Conservation (phyloP, 2,113 vertebrate genomes). For the Meleagris gallopavo region DNA sequence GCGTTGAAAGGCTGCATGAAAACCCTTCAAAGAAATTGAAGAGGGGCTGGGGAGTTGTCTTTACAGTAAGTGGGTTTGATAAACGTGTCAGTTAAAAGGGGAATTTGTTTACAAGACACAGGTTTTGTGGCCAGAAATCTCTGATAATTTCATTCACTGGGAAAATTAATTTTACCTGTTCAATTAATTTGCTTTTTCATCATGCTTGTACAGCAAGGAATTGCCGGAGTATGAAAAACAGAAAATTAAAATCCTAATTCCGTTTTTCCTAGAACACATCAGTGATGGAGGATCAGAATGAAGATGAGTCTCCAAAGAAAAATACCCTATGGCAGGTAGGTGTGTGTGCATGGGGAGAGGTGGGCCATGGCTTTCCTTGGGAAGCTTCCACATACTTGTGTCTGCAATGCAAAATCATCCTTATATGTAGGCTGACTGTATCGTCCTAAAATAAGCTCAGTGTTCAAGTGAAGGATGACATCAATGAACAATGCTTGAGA, state of each 20-base stretch:
- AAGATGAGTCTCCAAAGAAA: slow-evolving; percentile 98
- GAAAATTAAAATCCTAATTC: slow-evolving; percentile 57
- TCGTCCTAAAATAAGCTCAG: slow-evolving; percentile 19
- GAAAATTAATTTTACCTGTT: slow-evolving; percentile 39
- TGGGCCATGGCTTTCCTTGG: not conserved
- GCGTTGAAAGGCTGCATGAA: slow-evolving; percentile 59
- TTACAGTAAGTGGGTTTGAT: slow-evolving; percentile 64
- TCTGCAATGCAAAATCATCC: not conserved
- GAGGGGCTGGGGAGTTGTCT: slow-evolving; percentile 49
- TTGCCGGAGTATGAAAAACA: slow-evolving; percentile 7
- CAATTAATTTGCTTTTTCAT: not conserved
- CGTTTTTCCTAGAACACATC: slow-evolving; percentile 86
- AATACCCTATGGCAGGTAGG: slow-evolving; percentile 94
- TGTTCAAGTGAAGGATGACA: not conserved
- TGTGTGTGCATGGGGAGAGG: not conserved
- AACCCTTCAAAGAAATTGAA: slow-evolving; percentile 64
- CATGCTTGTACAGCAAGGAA: slow-evolving; percentile 49
- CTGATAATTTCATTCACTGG: not conserved
- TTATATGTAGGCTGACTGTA: not conserved
- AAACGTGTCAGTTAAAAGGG: slow-evolving; percentile 56
- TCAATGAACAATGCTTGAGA: not conserved
- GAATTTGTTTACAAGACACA: slow-evolving; percentile 41
- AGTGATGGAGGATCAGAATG: slow-evolving; percentile 97
- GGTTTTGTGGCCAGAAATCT: slow-evolving; percentile 36
- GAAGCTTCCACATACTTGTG: not conserved